Conservation (phyloP, 2,888 invertebrate genomes). For the Macrophya alboannulata region DNA sequence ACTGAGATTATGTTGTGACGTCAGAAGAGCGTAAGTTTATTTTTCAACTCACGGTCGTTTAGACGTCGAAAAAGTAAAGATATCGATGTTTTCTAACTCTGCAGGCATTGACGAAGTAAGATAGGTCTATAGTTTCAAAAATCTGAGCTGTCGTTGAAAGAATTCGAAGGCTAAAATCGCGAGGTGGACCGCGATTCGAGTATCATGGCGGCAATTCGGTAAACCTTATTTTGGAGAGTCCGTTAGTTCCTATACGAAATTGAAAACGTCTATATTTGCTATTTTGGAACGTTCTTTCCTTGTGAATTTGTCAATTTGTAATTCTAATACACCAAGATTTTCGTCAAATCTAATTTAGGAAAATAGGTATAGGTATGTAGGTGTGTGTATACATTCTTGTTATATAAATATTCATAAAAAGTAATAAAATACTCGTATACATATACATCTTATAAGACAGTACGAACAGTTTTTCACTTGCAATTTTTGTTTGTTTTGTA, state of each 20-base stretch:
- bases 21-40: not conserved
- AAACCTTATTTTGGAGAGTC: not conserved
- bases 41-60: not conserved
- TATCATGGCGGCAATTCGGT: conserved; percentile 17
- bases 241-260: not conserved
- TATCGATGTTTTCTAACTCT: not conserved
- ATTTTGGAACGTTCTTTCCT: not conserved
- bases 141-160: not conserved
- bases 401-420: conserved; percentile 4
- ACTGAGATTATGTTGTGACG: conserved; percentile 8
- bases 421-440: conserved; percentile 8
- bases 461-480: conserved; percentile 61
- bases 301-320: not conserved
- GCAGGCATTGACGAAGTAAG: not conserved
- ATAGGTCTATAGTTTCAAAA: not conserved
- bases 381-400: not conserved
- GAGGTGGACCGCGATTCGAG: not conserved
- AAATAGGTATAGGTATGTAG: not conserved
- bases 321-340: not conserved
- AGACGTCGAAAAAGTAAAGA: not conserved
- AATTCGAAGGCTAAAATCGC: not conserved
- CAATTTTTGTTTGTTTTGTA: conserved; percentile 54
- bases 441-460: conserved; percentile 34
- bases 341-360: not conserved
- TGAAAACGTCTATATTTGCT: not conserved